Percentiles rank a stretch among this genome's conserved stretches.
These are phyloP conservation scores for Oryzias celebensis DNA, from an alignment of 2,113 vertebrate genomes.

Conservation along the genomic window DNA sequence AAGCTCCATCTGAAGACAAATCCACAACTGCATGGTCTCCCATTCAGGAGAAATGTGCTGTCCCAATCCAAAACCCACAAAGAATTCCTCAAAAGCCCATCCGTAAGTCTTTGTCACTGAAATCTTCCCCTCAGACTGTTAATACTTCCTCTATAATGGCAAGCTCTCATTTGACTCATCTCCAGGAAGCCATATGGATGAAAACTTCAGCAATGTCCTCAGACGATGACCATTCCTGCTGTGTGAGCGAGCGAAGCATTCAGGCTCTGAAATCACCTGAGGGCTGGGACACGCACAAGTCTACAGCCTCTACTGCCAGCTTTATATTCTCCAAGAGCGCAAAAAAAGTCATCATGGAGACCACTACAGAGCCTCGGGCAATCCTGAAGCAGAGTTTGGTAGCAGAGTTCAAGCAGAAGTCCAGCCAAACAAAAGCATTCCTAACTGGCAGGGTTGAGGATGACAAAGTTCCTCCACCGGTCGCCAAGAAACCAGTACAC, in stretches of 20 bases:
- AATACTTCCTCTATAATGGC: slow-evolving; percentile 57
- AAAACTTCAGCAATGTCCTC: slow-evolving; percentile 83
- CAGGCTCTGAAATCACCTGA: slow-evolving; percentile 55
- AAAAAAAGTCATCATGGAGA: slow-evolving; percentile 86
- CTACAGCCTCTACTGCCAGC: slow-evolving; percentile 88
- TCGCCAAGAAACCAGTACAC: slow-evolving; percentile 87
- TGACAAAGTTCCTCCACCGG: slow-evolving; percentile 87
- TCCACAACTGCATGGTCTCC: slow-evolving; percentile 18
- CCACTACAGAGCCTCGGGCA: slow-evolving; percentile 79
- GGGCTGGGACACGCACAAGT: slow-evolving; percentile 74
- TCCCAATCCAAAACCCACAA: slow-evolving; percentile 45
- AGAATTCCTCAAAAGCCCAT: slow-evolving; percentile 87
- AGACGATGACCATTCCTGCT: slow-evolving; percentile 48
- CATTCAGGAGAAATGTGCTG: slow-evolving; percentile 31
- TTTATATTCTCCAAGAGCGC: slow-evolving; percentile 93
- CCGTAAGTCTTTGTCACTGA: slow-evolving; percentile 85
- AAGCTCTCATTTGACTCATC: slow-evolving; percentile 71
- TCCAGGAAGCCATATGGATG: slow-evolving; percentile 86
- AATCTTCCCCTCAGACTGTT: slow-evolving; percentile 64
- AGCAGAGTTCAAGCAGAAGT: slow-evolving; percentile 84
- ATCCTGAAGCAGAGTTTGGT: slow-evolving; percentile 85
- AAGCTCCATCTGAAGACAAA: slow-evolving; percentile 39
- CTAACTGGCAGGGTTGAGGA: slow-evolving; percentile 72
- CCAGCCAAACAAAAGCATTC: slow-evolving; percentile 74
- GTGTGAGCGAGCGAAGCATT: slow-evolving; percentile 30